These are phyloP conservation scores for Melanostoma scalare DNA, from an alignment of 2,888 invertebrate genomes.

Conservation along the genomic window DNA sequence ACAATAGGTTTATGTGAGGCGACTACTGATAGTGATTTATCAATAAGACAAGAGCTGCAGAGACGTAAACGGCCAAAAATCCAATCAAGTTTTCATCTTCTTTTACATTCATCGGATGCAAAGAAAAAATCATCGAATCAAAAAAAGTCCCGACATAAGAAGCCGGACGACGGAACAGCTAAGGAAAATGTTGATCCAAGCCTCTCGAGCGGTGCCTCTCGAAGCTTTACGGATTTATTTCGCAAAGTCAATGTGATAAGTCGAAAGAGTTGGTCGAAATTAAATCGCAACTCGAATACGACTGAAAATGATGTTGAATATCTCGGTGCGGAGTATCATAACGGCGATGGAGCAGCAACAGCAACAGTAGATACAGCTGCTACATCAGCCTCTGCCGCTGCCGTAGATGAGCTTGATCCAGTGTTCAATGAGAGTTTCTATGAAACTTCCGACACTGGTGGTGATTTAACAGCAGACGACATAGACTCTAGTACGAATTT, in stretches of 20 bases:
- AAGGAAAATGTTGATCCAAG: slow-evolving; percentile 21
- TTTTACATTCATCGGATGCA: slow-evolving; percentile 47
- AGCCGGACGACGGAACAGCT: slow-evolving; percentile 13
- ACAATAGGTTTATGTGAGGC: slow-evolving; percentile 76
- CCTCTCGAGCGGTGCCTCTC: slow-evolving; percentile 77
- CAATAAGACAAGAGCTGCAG: slow-evolving; percentile 74
- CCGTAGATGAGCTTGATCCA: slow-evolving; percentile 59
- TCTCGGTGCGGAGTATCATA: slow-evolving; percentile 79
- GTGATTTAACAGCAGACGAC: slow-evolving; percentile 79
- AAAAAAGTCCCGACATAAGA: slow-evolving; percentile 67
- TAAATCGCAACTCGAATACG: slow-evolving; percentile 76
- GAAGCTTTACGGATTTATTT: slow-evolving; percentile 78
- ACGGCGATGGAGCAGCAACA: slow-evolving; percentile 76
- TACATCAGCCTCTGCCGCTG: slow-evolving; percentile 41
- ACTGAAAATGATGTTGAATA: slow-evolving; percentile 77
- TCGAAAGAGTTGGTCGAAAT: slow-evolving; percentile 74
- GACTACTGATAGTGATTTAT: slow-evolving; percentile 75
- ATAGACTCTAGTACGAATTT: slow-evolving; percentile 81
- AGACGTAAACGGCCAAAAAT: slow-evolving; percentile 44
- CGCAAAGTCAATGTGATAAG: slow-evolving; percentile 75
- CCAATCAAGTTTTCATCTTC: slow-evolving; percentile 52
- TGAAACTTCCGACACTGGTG: slow-evolving; percentile 81
- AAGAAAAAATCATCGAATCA: slow-evolving; percentile 57
- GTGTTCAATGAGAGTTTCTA: slow-evolving; percentile 78
- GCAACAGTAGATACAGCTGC: slow-evolving; percentile 73